Percentiles rank a stretch among this genome's conserved stretches.
Evolutionary conservation across 1,140 invertebrate species (phyloP).

Genomic region (Phocides pigmalion): DNA sequence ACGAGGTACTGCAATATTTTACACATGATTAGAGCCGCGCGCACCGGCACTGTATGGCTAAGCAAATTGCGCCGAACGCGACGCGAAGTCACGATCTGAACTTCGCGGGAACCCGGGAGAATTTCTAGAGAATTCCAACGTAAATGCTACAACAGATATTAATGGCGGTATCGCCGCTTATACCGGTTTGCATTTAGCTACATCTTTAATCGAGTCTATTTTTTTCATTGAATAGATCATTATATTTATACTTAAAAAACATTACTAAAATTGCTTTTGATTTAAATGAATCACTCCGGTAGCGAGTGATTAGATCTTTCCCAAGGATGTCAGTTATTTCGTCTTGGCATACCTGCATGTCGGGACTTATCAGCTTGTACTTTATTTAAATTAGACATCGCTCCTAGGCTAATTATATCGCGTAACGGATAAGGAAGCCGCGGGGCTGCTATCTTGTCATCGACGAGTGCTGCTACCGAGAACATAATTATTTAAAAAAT

Average conservation of each 20-base stretch:
- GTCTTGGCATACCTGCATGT: constrained; percentile 57
- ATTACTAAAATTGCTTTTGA: constrained; percentile 3
- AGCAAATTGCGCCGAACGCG: constrained; percentile 80
- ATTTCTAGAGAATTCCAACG: constrained; percentile 79
- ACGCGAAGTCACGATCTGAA: constrained; percentile 80
- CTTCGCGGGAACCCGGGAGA: constrained; percentile 75
- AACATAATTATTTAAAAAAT: constrained; percentile 9
- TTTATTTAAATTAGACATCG: constrained; percentile 75
- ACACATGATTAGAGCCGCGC: constrained; percentile 80
- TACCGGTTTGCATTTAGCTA: constrained; percentile 38
- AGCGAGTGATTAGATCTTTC: constrained; percentile 38
- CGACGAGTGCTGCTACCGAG: constrained; percentile 49
- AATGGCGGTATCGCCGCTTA: constrained; percentile 61
- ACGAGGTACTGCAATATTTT: constrained; percentile 79
- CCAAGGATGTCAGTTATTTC: constrained; percentile 56
- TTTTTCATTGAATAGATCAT: constrained; percentile 28
- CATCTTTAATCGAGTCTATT: constrained; percentile 38
- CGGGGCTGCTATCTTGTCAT: constrained; percentile 67
- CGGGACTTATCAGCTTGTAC: constrained; percentile 50
- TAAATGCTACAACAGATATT: constrained; percentile 78
- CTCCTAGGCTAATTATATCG: constrained; percentile 66
- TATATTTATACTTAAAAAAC: constrained; percentile 11
- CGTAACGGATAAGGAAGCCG: constrained; percentile 74
- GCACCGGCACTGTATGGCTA: constrained; percentile 73
- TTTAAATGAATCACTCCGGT: neutral